Conservation (phyloP, 2,797 vertebrate genomes). For the Psittacula echo region DNA sequence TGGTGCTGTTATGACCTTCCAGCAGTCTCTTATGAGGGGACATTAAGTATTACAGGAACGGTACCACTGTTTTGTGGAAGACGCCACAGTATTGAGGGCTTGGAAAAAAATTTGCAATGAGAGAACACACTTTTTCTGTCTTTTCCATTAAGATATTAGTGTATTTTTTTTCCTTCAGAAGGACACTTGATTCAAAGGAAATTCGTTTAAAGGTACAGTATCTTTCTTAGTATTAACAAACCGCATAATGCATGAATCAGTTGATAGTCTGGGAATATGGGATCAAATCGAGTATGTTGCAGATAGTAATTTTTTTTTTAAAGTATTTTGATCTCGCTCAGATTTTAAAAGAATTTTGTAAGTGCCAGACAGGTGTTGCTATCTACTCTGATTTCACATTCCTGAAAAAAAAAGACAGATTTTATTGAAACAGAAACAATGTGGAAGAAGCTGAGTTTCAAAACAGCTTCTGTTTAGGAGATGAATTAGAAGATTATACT, state of each 20-base stretch:
- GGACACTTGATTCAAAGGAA: background rate
- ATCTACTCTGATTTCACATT: background rate
- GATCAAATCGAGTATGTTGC: background rate
- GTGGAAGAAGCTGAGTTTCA: background rate
- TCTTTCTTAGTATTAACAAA: background rate
- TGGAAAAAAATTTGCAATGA: background rate
- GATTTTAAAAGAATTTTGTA: background rate
- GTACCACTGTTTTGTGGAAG: background rate
- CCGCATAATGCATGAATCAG: background rate
- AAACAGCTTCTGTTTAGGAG: background rate
- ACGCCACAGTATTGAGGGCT: background rate
- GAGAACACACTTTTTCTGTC: fast-evolving
- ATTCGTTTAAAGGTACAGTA: background rate
- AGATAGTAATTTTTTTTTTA: background rate
- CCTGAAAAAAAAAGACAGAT: background rate
- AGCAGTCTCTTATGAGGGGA: background rate
- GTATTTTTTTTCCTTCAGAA: background rate
- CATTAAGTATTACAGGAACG: background rate
- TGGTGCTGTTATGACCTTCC: background rate
- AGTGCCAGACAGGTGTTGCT: background rate
- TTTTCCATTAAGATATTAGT: background rate
- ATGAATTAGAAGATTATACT: background rate
- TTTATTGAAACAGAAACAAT: background rate
- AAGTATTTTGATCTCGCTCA: background rate
- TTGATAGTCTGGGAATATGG: background rate